Evolutionary conservation across 92 coral and sea anemone genomes (phyloP), one percentile per base, ranked within the genome.

Genomic region (Actinernus sp.): DNA sequence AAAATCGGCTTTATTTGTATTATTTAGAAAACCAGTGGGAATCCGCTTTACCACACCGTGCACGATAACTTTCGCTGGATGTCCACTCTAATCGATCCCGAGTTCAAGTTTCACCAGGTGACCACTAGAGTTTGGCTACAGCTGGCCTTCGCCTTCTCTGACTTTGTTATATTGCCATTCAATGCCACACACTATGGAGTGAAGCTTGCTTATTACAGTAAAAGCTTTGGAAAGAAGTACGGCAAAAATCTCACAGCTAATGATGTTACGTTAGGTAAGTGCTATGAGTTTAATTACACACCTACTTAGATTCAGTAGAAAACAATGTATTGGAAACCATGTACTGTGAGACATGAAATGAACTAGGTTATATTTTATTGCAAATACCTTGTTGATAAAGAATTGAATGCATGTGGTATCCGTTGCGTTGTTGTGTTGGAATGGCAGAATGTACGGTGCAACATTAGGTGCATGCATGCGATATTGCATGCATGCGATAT

Each of bases 41-140:
- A 87, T 38, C 97, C 99, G 7, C 74, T 95, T 17, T 95, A 95
- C 67, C 99, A 95, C 73, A 91, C 98, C n/a, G 92, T 94, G 17
- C 97, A 94, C 82, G 98, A 94, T 46, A 94, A 77, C 57, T 94
- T 79, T 57, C 85, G 88, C 74, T 83, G 91, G 81, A 71, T 94
- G 71, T 72, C 86, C 53, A 78, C 55, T 1, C 58, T 91, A 43
- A 77, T 94, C 40, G 98, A 94, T 64, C 97, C 98, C 20, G 29
- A 85, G 49, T 90, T 94, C 53, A 82, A 56, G 68, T 95, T 71
- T 73, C 97, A 87, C 48, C 82, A 83, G 68, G 97, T 85, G 31
- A 91, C 97, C 12, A 86, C 97, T 25, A 76, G 86, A 29, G 87
- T 91, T 14, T 82, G 86, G 86, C 71, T 85, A 34, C 75, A 77